Conservation (phyloP, 1,140 invertebrate species). For the Halyomorpha halys region DNA sequence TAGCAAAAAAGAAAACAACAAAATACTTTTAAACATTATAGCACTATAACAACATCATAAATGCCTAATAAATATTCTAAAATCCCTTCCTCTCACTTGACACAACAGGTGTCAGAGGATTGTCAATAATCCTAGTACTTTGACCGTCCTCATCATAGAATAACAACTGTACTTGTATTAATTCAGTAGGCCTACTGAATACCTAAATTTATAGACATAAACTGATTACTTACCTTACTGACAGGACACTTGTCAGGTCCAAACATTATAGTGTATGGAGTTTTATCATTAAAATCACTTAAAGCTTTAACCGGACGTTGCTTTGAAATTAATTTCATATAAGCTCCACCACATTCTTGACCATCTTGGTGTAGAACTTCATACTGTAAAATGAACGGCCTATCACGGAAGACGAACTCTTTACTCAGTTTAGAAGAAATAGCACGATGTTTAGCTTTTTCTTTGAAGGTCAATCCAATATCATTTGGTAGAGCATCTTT, state of each 20-base stretch:
- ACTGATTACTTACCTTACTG: conserved; percentile 40
- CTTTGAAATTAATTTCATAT: conserved; percentile 81
- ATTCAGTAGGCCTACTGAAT: too few relatives aligned
- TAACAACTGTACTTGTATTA: too few relatives aligned
- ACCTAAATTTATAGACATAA: too few relatives aligned
- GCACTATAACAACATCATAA: too few relatives aligned
- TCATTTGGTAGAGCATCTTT: conserved; percentile 71
- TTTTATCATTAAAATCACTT: conserved; percentile 85
- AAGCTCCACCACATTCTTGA: conserved; percentile 97
- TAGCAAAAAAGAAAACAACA: too few relatives aligned
- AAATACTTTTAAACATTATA: too few relatives aligned
- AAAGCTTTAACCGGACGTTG: conserved; percentile 58
- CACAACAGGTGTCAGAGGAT: too few relatives aligned
- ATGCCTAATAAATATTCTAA: too few relatives aligned
- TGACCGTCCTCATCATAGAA: too few relatives aligned
- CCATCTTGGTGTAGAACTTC: conserved; percentile 84
- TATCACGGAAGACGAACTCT: conserved; percentile 75
- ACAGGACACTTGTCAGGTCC: conserved; percentile 89
- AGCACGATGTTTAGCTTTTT: conserved; percentile 93
- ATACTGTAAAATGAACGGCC: conserved; percentile 90
- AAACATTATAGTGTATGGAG: conserved; percentile 98
- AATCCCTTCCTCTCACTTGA: too few relatives aligned
- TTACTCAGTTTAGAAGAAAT: conserved; percentile 71
- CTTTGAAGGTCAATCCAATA: conserved; percentile 80
- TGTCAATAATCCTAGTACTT: too few relatives aligned